Evolutionary conservation across 2,797 vertebrate genomes (phyloP), one percentile per base, ranked within the genome.

Genomic region (Pogonophryne albipinna): DNA sequence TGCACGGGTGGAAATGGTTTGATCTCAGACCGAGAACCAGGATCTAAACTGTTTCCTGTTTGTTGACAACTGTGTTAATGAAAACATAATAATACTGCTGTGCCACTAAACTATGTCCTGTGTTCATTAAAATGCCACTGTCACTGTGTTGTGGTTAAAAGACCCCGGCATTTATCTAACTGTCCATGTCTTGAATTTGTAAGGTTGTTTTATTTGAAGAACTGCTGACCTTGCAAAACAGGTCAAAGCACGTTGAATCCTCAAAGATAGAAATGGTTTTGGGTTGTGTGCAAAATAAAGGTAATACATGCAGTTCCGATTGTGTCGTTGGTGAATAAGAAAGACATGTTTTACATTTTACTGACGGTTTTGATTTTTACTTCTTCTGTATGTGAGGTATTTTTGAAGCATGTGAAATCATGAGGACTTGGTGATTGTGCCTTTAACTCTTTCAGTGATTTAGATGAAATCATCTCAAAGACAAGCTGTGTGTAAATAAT

Each of bases 281-380:
- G 61, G 64, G 47, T 58, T 80, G 56, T 65, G 76, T 84, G 80
- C 80, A 23, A 23, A 85, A 74, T 84, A 63, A 66, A 27, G 23
- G 0, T 10, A 58, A 4, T 19, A n/a, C 3, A 44, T 19, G 8
- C 1, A 50, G 13, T 27, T 0, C 20, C 4, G 20, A 38, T 31
- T 69, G 4, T n/a, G n/a, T n/a, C n/a, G n/a, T n/a, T n/a, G n/a
- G n/a, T 27, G 11, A 4, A 45, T 23, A 42, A 1, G 1, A 17
- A 7, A 1, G n/a, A 47, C 38, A 27, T 27, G 23, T 27, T 27
- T 27, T 41, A 17, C 27, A 27, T 27, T 9, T 13, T 10, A 16
- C 8, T 56, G 60, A 51, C 34, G 1, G 45, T 52, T 44, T 6
- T 50, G 9, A 34, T 34, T 34, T 19, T 23, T 66, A 44, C 34